Evolutionary conservation across 2,113 vertebrate species (phyloP), one percentile per base, ranked within the genome.

Genomic region (Alouatta palliata): DNA sequence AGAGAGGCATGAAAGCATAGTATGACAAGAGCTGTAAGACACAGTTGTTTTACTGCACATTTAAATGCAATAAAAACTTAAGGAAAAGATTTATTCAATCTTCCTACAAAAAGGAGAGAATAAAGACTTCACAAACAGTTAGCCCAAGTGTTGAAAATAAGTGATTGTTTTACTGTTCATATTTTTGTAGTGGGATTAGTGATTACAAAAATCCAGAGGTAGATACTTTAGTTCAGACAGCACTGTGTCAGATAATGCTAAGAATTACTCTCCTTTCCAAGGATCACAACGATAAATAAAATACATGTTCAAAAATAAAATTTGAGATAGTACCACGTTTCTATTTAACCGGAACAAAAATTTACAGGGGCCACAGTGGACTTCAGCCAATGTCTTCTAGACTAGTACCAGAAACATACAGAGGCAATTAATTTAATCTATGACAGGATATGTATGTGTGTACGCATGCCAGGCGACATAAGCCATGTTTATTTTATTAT

Each of bases 241-340:
- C 27, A 87, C 17, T 43, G 8, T 49, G 4, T 84, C 52, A 68
- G 20, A 43, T 75, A 49, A 70, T 49, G 11, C 1, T 92, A 77
- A n/a, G 21, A 52, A 1, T 66, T 54, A 25, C 4, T 70, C 8
- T 30, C 23, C 20, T 86, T 30, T 87, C 6, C 77, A 70, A 90
- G 75, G 12, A 84, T 27, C 75, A 16, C 37, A 87, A 83, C 43
- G 6, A 30, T 5, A 75, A 14, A 40, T 71, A 54, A 85, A 90
- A 80, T 37, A 79, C 16, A 45, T 6, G 90, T 94, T 35, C 45
- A 64, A 94, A 95, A 91, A 61, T 84, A 37, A 66, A 90, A 85
- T 54, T 76, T 76, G 49, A 58, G 30, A 27, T 5, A 86, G 19
- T 93, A 85, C n/a, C 5, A 32, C 32, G 5, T 58, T 77, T 77